Percentiles rank a stretch among this genome's conserved stretches.
These are phyloP conservation scores for Caprella mutica DNA, from an alignment of 2,888 invertebrate species.

Conservation along the genomic window DNA sequence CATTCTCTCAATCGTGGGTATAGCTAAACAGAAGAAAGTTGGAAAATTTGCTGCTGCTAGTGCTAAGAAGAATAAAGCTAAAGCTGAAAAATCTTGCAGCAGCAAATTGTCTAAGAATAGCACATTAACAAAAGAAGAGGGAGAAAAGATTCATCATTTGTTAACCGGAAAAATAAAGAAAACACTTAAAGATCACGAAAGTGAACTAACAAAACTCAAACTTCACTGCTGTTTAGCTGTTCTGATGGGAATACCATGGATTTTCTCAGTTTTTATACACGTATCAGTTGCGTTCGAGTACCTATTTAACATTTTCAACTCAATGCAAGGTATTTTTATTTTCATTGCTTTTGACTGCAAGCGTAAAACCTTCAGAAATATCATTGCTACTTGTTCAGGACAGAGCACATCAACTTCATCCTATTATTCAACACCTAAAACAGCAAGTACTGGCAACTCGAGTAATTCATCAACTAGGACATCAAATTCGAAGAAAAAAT, in stretches of 20 bases:
- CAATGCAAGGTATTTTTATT: conserved; percentile 44
- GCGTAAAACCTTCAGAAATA: too few relatives aligned
- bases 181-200: neutral
- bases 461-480: too few relatives aligned
- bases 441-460: too few relatives aligned
- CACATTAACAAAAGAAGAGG: conserved; percentile 2
- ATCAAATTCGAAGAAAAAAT: too few relatives aligned
- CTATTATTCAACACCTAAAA: too few relatives aligned
- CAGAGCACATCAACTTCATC: too few relatives aligned
- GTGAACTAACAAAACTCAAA: conserved; percentile 32
- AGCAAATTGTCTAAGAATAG: too few relatives aligned
- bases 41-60: conserved; percentile 24
- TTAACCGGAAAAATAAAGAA: conserved; percentile 4
- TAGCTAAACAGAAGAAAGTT: conserved; percentile 20
- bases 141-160: neutral
- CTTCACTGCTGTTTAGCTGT: conserved; percentile 41
- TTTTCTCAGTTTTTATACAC: conserved; percentile 40
- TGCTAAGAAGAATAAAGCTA: neutral
- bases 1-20: conserved; percentile 37
- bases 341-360: conserved; percentile 40
- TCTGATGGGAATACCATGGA: conserved; percentile 45
- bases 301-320: conserved; percentile 43
- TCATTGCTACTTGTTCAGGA: too few relatives aligned
- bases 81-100: neutral
- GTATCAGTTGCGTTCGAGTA: conserved; percentile 40